A percentile compares a stretch with the other conserved stretches of the same genome.
phyloP scores from a whole-genome alignment of 2,888 invertebrate species.

The Melanophora roralis region DNA sequence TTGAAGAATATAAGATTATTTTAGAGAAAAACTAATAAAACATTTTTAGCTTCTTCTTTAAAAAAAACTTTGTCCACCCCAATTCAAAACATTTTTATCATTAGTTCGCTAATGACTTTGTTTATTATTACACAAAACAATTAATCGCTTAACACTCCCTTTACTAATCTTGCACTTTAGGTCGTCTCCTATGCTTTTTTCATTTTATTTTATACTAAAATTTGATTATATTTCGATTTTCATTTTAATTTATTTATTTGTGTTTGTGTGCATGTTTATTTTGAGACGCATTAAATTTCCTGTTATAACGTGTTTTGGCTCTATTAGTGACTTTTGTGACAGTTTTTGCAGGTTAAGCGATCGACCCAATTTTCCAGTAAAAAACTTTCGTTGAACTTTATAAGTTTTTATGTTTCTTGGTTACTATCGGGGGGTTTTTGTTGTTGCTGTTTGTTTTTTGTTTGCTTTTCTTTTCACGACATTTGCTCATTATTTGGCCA shows the following conservation, averaged over 20 bases:
- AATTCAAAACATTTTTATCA: not conserved
- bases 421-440: not conserved
- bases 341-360: not conserved
- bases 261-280: not conserved
- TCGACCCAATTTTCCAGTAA: constrained; percentile 10
- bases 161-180: not conserved
- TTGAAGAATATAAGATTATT: no score
- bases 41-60: not conserved
- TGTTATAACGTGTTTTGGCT: constrained; percentile 47
- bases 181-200: not conserved
- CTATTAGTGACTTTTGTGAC: constrained; percentile 19
- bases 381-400: not conserved
- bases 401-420: not conserved
- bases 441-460: not conserved
- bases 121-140: not conserved
- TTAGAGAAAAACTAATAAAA: no score
- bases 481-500: constrained; percentile 6
- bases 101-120: not conserved
- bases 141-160: not conserved
- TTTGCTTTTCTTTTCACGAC: constrained; percentile 15
- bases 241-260: constrained; percentile 13
- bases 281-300: constrained; percentile 46
- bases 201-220: not conserved
- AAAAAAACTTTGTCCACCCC: not conserved
- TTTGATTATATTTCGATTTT: constrained; percentile 33